These are phyloP conservation scores for Globodera rostochiensis DNA, from an alignment of 1,140 invertebrate genomes.

Conservation along the genomic window DNA sequence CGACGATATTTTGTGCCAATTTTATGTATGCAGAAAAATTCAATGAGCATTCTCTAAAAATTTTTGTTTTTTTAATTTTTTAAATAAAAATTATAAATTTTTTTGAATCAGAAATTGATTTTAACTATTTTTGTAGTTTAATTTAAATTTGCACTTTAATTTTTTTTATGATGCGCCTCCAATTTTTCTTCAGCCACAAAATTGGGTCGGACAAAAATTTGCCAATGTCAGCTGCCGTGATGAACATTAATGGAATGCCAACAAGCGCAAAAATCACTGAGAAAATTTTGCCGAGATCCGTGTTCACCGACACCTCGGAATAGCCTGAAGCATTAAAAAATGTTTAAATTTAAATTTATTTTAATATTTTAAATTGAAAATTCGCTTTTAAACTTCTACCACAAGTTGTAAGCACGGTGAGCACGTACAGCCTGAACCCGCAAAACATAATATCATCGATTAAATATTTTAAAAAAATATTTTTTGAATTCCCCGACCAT, in stretches of 20 bases:
- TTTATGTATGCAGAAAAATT: conserved; percentile 54
- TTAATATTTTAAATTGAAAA: not conserved
- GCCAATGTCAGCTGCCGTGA: conserved; percentile 66
- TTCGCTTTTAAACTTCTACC: conserved; percentile 36
- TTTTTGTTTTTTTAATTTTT: not conserved
- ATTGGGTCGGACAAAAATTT: conserved; percentile 66
- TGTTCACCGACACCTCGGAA: conserved; percentile 65
- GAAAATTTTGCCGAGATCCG: conserved; percentile 65
- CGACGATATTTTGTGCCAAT: conserved; percentile 48
- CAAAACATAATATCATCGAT: too few relatives aligned
- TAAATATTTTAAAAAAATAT: not conserved
- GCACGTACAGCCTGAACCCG: conserved; percentile 56
- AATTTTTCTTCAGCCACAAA: conserved; percentile 63
- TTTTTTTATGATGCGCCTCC: conserved; percentile 54
- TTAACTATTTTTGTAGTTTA: conserved; percentile 7
- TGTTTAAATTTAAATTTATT: not conserved
- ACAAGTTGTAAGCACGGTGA: conserved; percentile 65
- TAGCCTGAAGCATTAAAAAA: conserved; percentile 55
- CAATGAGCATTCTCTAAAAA: conserved; percentile 38
- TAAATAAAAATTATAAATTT: too few relatives aligned
- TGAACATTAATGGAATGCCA: conserved; percentile 66
- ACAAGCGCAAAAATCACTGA: conserved; percentile 65
- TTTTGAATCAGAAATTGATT: not conserved
- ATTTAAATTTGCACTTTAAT: conserved; percentile 48
- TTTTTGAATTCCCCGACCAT: too few relatives aligned